Evolutionary conservation across 2,888 invertebrate species (phyloP), one percentile per base, ranked within the genome.

Genomic region (Campoletis raptor): DNA sequence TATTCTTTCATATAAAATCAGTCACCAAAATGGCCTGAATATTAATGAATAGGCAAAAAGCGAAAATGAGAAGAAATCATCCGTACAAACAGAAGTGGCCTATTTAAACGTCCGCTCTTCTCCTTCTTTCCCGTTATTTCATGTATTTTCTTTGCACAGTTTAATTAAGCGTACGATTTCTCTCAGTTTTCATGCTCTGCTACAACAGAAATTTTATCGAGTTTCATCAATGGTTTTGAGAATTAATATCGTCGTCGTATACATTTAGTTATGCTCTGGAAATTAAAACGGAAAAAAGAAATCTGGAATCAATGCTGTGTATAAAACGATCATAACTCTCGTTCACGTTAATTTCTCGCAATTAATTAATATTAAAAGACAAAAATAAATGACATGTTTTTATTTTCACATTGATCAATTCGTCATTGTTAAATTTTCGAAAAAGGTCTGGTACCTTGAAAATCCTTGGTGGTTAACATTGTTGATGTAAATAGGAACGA

Each of bases 111-210:
- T 78, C 52, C 37, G 42, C 30, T 52, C 48, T 37, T 15, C 30
- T 10, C 45, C 78, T 4, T 69, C 52, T 9, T 12, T 48, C 10
- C 15, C 24, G 45, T 45, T 45, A 69, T 24, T 24, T 37, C 45
- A 21, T 61, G 8, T 83, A 21, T 69, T 42, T 18, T 66, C 24
- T 30, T 64, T 66, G 42, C 15, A 21, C 42, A 77, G 36, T 18
- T 85, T 77, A 72, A 77, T 85, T 66, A 77, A 85, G 54, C 67
- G 64, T 37, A 45, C 42, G 66, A 77, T 42, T 81, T 73, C 37
- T 24, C 52, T 54, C n/a, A 8, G 24, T 61, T 10, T 9, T 6
- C 30, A 48, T 15, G 40, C 45, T 36, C 7, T 9, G 24, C 37
- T 69, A 9, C 42, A 48, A 70, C 52, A 48, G 12, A 77, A 21